Base-by-base conservation (phyloP, 2,113 vertebrate species). In the Melanerpes formicivorus region DNA sequence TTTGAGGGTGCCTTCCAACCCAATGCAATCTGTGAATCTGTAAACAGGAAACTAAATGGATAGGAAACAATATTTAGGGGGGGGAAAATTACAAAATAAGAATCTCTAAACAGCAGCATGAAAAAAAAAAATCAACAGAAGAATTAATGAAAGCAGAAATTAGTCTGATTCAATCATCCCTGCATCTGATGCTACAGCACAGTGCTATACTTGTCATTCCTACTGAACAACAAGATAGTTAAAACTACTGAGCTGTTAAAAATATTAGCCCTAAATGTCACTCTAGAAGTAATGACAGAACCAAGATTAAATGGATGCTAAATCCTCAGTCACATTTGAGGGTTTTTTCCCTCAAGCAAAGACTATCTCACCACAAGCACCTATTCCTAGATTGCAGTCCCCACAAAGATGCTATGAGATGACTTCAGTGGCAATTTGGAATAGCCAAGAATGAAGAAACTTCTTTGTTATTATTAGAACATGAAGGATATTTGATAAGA, bases 401-500 rank as follows among this genome's bases (percentile, higher is more conserved):
- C 63, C 40, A 27, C 25, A 46, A 90, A 88, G 44, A 56, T 60
- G 70, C 77, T 92, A 44, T 50, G 55, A 90, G 59, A 96, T 88
- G 55, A 50, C 59, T 25, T 1, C 18, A 21, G 40, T 80, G 34
- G 29, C 80, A 87, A 78, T 75, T 78, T 50, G 23, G 26, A 91
- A 83, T 54, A 89, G 78, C 25, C 63, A 84, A 78, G 83, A 84
- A 86, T 46, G 71, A 88, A 93, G 80, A 87, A 75, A 90, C 17
- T 86, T 93, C 70, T 69, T 50, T 90, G 80, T 94, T 94, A 94
- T 92, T 93, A 94, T 90, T 95, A 92, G 95, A 91, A 88, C 88
- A 79, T 4, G 29, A 14, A 94, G 63, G 90, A 84, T 94, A 95
- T 84, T 92, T 90, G 88, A 87, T 90, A 95, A 94, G 92, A 90